Conservation (phyloP, 2,888 invertebrate genomes). For the Anodontia alba region DNA sequence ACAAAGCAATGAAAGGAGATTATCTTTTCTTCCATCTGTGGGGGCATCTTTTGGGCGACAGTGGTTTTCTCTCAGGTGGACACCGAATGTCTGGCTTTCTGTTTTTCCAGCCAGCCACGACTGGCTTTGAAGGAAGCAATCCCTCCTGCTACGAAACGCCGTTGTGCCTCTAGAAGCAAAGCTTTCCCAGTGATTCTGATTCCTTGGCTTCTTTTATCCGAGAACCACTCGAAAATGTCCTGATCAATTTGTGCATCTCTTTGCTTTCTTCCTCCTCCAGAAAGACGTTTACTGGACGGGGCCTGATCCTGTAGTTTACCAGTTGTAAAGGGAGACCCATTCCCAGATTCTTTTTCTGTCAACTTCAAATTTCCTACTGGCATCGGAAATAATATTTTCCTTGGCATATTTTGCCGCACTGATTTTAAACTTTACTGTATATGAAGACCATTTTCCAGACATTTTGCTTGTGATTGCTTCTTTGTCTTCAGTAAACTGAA, state of each 20-base stretch:
- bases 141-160: slow-evolving; percentile 8
- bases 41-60: slow-evolving; percentile 33
- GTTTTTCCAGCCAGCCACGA: slow-evolving; percentile 27
- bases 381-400: too few relatives aligned
- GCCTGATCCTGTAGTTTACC: background rate
- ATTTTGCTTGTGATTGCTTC: too few relatives aligned
- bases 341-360: too few relatives aligned
- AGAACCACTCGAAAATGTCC: slow-evolving; percentile 35
- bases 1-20: slow-evolving; percentile 27
- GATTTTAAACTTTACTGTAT: too few relatives aligned
- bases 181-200: slow-evolving; percentile 25
- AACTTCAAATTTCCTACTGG: too few relatives aligned
- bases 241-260: background rate
- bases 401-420: too few relatives aligned
- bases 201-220: slow-evolving; percentile 16
- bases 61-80: slow-evolving; percentile 22
- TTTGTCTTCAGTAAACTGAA: too few relatives aligned
- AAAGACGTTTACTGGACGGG: slow-evolving; percentile 15
- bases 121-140: slow-evolving; percentile 24
- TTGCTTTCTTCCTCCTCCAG: slow-evolving; percentile 18
- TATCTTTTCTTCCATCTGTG: slow-evolving; percentile 26
- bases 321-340: too few relatives aligned
- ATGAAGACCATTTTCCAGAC: too few relatives aligned
- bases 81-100: slow-evolving; percentile 25
- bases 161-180: slow-evolving; percentile 27